Conservation (phyloP, 2,797 vertebrate species). For the Echiichthys vipera region DNA sequence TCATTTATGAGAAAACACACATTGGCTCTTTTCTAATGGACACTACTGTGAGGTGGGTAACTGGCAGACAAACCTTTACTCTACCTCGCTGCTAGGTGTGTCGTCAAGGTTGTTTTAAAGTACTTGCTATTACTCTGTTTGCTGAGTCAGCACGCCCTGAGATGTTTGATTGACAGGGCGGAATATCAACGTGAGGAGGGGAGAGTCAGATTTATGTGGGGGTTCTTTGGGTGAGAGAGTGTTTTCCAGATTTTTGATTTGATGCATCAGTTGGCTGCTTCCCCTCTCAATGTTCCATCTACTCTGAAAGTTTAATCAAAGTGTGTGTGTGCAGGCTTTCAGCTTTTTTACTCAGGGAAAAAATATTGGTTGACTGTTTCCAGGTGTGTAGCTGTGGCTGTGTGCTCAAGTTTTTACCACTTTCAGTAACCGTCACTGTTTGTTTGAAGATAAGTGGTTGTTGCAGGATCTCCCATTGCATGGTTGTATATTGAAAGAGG, state of each 20-base stretch:
- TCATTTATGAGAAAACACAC: constrained; percentile 38
- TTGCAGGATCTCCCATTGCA: constrained; percentile 5
- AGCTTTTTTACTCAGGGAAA: not conserved
- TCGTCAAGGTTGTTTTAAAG: constrained; percentile 25
- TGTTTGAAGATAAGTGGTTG: constrained; percentile 12
- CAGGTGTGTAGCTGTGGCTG: not conserved
- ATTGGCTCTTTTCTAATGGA: constrained; percentile 35
- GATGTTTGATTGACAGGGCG: constrained; percentile 29
- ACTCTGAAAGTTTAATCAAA: not conserved
- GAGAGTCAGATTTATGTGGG: not conserved
- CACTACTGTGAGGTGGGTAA: constrained; percentile 51
- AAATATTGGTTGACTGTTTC: not conserved
- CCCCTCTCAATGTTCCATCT: not conserved
- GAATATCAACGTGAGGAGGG: constrained; percentile 8
- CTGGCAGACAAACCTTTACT: constrained; percentile 1
- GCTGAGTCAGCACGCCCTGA: constrained; percentile 23
- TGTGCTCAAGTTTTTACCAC: constrained; percentile 14
- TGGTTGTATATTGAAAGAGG: not conserved
- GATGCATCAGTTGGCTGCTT: not conserved
- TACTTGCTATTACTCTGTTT: constrained; percentile 1
- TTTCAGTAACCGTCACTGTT: constrained; percentile 15
- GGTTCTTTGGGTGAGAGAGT: not conserved
- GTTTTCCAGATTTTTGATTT: not conserved
- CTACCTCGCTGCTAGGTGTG: not conserved
- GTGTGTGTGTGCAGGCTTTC: not conserved